phyloP scores from a whole-genome alignment of 1,140 invertebrate genomes.

The Drosophila littoralis region DNA sequence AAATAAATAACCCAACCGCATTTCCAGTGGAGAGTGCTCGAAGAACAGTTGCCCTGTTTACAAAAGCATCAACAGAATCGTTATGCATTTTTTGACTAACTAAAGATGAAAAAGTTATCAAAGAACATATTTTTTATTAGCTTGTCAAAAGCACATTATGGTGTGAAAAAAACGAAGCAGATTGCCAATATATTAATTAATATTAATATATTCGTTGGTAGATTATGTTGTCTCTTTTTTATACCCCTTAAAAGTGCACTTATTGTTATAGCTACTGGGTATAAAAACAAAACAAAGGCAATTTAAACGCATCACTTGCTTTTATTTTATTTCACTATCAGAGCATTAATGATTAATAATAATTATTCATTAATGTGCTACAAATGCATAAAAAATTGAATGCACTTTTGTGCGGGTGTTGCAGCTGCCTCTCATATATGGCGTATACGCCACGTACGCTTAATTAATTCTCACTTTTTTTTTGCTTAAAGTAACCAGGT shows the following conservation, averaged over 20 bases:
- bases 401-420: slow-evolving; percentile 18
- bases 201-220: no score
- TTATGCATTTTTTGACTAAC: no score
- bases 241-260: no score
- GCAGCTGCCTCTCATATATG: slow-evolving; percentile 11
- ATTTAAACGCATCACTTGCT: slow-evolving; percentile 45
- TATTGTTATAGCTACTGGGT: no score
- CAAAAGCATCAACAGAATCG: background rate
- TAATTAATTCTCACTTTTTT: background rate
- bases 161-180: no score
- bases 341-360: slow-evolving; percentile 56
- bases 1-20: slow-evolving; percentile 2
- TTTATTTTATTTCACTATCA: slow-evolving; percentile 48
- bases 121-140: no score
- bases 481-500: background rate
- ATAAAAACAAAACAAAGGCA: slow-evolving; percentile 9
- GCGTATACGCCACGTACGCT: slow-evolving; percentile 10
- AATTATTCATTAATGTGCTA: slow-evolving; percentile 55
- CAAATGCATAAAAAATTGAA: slow-evolving; percentile 51
- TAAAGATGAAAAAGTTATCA: no score
- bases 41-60: background rate
- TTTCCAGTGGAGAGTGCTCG: background rate
- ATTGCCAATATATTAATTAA: no score
- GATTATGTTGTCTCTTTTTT: no score
- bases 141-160: no score